These are phyloP conservation scores for Aporophyla nigra DNA, from an alignment of 2,888 invertebrate species.

Conservation along the genomic window DNA sequence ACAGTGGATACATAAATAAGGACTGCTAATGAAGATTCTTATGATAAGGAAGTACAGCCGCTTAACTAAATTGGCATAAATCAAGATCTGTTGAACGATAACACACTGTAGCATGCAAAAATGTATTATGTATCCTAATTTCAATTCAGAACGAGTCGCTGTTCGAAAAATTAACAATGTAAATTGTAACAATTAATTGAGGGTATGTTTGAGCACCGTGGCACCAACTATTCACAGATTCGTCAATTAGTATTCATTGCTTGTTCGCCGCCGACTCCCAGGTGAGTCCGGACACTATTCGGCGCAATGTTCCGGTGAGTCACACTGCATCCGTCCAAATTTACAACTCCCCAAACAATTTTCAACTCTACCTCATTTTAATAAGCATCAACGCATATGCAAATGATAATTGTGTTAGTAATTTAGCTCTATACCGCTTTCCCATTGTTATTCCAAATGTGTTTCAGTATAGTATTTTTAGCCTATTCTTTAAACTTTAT, in stretches of 20 bases:
- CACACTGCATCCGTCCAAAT: constrained; percentile 77
- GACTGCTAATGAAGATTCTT: constrained; percentile 50
- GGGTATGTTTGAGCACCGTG: constrained; percentile 69
- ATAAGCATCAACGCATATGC: constrained; percentile 49
- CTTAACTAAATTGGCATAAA: constrained; percentile 48
- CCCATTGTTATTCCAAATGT: constrained; percentile 82
- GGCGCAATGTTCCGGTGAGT: constrained; percentile 86
- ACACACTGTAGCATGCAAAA: constrained; percentile 37
- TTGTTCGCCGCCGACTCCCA: constrained; percentile 74
- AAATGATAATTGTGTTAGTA: constrained; percentile 45
- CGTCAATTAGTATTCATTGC: constrained; percentile 79
- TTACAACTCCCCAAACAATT: constrained; percentile 43
- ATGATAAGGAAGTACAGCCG: constrained; percentile 43
- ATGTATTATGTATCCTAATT: constrained; percentile 56
- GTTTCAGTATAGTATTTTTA: constrained; percentile 76
- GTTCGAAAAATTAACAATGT: constrained; percentile 70
- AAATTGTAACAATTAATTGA: constrained; percentile 69
- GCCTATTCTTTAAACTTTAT: constrained; percentile 75
- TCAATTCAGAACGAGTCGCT: constrained; percentile 63
- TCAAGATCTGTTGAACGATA: constrained; percentile 50
- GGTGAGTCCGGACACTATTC: constrained; percentile 82
- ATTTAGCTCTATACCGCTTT: constrained; percentile 69
- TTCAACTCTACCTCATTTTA: constrained; percentile 52
- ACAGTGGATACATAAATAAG: constrained; percentile 32
- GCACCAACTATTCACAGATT: constrained; percentile 64